Conservation (phyloP, 2,113 vertebrate species). For the Felis chaus region DNA sequence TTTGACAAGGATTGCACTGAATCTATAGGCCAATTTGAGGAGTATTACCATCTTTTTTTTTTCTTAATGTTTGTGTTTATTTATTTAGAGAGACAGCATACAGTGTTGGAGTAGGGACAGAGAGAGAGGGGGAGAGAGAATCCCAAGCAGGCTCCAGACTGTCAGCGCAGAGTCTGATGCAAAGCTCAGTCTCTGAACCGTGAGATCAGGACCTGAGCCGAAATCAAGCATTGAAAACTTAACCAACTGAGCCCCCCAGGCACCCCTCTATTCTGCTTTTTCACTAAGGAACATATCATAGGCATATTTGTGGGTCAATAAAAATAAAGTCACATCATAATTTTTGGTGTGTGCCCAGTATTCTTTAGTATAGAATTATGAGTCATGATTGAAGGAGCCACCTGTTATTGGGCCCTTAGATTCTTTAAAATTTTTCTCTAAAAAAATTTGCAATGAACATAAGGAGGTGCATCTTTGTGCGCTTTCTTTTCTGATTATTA, state of each 20-base stretch:
- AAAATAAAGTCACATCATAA: background rate
- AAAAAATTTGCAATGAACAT: background rate
- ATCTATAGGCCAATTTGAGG: background rate
- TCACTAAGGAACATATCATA: background rate
- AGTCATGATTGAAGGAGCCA: background rate
- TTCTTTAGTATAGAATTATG: background rate
- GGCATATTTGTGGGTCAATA: background rate
- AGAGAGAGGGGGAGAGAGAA: too few species aligned
- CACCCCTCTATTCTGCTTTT: background rate
- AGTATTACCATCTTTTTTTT: background rate
- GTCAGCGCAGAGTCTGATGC: too few species aligned
- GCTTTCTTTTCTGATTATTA: background rate
- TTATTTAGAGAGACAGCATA: too few species aligned
- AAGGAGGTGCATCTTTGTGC: background rate
- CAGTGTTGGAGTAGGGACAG: too few species aligned
- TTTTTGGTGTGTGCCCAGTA: background rate
- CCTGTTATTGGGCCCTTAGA: background rate
- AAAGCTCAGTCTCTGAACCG: too few species aligned
- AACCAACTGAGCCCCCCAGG: too few species aligned
- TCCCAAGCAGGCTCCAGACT: too few species aligned
- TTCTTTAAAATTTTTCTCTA: background rate
- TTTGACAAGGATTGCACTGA: background rate
- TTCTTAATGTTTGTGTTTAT: too few species aligned
- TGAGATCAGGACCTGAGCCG: too few species aligned
- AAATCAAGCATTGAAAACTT: too few species aligned